These are phyloP conservation scores for Philopedon plagiatum DNA, from an alignment of 2,888 invertebrate genomes.

Conservation along the genomic window DNA sequence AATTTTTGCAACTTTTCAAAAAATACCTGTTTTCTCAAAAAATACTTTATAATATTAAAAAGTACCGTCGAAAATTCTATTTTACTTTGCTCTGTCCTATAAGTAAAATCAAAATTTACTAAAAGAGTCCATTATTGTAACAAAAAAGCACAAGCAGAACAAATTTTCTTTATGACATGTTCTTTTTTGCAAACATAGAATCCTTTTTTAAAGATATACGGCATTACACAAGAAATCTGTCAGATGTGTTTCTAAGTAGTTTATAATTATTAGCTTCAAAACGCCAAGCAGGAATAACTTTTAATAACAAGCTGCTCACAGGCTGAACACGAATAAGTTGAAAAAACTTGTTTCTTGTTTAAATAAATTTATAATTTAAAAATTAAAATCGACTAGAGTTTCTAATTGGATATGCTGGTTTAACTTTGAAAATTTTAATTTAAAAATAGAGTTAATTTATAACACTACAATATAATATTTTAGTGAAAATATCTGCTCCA, in stretches of 20 bases:
- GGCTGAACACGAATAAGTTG: constrained; percentile 31
- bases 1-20: too few species aligned
- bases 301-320: constrained; percentile 54
- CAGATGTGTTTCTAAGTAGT: constrained; percentile 63
- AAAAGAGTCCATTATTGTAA: too few species aligned
- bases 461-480: too few species aligned
- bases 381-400: neutral
- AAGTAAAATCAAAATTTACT: too few species aligned
- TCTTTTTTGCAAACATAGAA: constrained; percentile 4
- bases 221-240: constrained; percentile 59
- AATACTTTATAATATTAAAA: too few species aligned
- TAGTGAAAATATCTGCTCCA: too few species aligned
- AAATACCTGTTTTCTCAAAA: too few species aligned
- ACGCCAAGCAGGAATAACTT: constrained; percentile 52
- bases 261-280: constrained; percentile 63
- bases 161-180: too few species aligned
- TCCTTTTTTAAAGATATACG: neutral
- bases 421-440: constrained; percentile 7
- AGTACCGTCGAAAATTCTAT: too few species aligned
- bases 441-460: neutral
- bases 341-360: constrained; percentile 51
- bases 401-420: constrained; percentile 16
- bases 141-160: too few species aligned
- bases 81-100: too few species aligned
- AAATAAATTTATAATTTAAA: constrained; percentile 47